Base-by-base conservation (phyloP, 2,797 vertebrate genomes). In the Coregonus sp. region DNA sequence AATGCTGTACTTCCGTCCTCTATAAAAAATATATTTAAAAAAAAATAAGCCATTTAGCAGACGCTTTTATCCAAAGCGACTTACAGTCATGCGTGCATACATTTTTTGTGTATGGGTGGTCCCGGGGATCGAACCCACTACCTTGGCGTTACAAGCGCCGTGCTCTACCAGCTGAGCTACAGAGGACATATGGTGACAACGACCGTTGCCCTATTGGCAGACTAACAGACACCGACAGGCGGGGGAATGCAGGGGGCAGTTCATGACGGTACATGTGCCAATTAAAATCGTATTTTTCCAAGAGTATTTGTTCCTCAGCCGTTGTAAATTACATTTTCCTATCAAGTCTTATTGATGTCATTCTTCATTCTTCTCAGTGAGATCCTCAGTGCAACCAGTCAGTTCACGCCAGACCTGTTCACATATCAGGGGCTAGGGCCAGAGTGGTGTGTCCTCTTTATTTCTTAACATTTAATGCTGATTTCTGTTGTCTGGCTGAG, bases 271-370 rank as follows among this genome's bases (percentile, higher is more conserved):
- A 91, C 78, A 92, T 89, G 94, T 94, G 94, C 92, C 93, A 95
- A 94, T 92, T 89, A 88, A 85, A 92, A 90, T 87, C 85, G 84
- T 94, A 92, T 94, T 93, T 92, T 76, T 20, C 40, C 40, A 88
- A 88, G 86, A 79, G 72, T 88, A 88, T 92, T 92, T 92, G 92
- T 92, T 92, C 87, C 86, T 91, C 86, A 83, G 86, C 82, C 51
- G 73, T 82, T 93, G 92, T 92, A 89, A 91, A 91, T 90, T 31
- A 91, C 81, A 79, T 88, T 90, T 91, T 89, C 89, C 85, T 88
- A 87, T 79, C 20, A 73, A 90, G 78, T 90, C 85, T 89, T 88
- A 90, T 92, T 89, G 86, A 87, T 89, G 89, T 90, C 86, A 75
- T 84, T 61, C 72, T 84, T 75, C 74, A 75, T 84, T 86, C 82